Percentiles rank a stretch among this genome's conserved stretches.
phyloP scores from a whole-genome alignment of 2,113 vertebrate genomes.

The Proteles cristata region DNA sequence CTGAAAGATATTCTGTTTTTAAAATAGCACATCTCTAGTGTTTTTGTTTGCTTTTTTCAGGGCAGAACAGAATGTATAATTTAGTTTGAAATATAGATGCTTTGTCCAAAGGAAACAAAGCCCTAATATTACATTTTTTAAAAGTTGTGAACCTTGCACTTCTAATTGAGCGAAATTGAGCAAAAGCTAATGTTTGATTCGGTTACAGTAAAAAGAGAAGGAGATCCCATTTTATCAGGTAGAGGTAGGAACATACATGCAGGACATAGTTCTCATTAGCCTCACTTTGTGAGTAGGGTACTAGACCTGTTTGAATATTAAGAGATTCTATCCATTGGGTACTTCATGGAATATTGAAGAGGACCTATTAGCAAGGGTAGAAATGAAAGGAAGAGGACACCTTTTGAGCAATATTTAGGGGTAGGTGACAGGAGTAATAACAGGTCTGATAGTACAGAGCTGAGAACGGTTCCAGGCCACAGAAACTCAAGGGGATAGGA shows the following conservation, averaged over 20 bases:
- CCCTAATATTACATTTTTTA: background rate
- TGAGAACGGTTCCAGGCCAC: background rate
- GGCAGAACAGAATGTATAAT: background rate
- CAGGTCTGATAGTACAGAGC: background rate
- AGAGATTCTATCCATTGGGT: background rate
- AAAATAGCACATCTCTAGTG: slow-evolving; percentile 12
- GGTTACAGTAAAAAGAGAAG: background rate
- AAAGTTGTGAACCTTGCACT: background rate
- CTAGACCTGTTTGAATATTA: background rate
- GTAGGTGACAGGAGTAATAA: background rate
- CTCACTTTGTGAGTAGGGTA: background rate
- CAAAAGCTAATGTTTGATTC: background rate
- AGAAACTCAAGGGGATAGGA: background rate
- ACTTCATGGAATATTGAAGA: background rate
- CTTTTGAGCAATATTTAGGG: background rate
- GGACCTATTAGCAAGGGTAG: background rate
- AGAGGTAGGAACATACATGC: background rate
- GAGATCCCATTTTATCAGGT: background rate
- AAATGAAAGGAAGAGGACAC: background rate
- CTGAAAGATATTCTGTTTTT: slow-evolving; percentile 5
- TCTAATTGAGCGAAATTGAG: background rate
- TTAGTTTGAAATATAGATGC: slow-evolving; percentile 38
- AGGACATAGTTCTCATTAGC: background rate
- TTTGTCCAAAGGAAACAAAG: background rate
- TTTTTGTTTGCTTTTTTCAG: background rate